Conservation (phyloP, 1,140 invertebrate genomes). For the Drosophila nigrodunni region DNA sequence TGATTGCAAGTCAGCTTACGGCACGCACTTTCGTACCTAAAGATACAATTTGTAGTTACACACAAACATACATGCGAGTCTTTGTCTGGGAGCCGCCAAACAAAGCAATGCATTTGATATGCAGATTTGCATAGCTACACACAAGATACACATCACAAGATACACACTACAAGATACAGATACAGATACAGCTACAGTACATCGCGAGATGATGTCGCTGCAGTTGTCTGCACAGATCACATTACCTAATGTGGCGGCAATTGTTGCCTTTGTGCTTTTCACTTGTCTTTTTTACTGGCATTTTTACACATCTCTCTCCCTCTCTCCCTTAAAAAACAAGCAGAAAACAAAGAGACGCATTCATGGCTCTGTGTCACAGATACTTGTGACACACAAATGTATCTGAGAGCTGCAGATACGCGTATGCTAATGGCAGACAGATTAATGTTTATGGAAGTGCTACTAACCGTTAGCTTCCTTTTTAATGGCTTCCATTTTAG, state of each 20-base stretch:
- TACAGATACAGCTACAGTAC: conserved; percentile 3
- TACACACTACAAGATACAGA: conserved; percentile 28
- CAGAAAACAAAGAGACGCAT: conserved; percentile 69
- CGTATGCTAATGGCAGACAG: conserved; percentile 9
- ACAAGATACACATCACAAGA: conserved; percentile 46
- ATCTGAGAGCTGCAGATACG: conserved; percentile 44
- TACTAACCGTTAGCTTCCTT: conserved; percentile 17
- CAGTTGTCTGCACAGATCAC: conserved; percentile 63
- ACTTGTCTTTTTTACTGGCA: conserved; percentile 51
- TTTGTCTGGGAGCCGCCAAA: conserved; percentile 36
- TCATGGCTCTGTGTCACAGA: conserved; percentile 70
- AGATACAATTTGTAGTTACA: conserved; percentile 16
- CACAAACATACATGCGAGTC: conserved; percentile 6
- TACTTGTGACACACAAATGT: conserved; percentile 67
- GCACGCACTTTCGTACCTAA: conserved; percentile 43
- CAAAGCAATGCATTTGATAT: conserved; percentile 78
- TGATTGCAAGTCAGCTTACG: conserved; percentile 34
- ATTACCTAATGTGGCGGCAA: conserved; percentile 77
- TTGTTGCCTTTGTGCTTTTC: conserved; percentile 71
- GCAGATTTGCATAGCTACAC: conserved; percentile 70
- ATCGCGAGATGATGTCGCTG: conserved; percentile 53
- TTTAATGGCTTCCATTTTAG: conserved; percentile 1
- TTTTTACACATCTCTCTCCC: conserved; percentile 10
- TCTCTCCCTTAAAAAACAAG: conserved; percentile 24
- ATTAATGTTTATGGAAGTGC: conserved; percentile 12